These are phyloP conservation scores for Platichthys stellatus DNA, from an alignment of 2,113 vertebrate species.

Conservation along the genomic window DNA sequence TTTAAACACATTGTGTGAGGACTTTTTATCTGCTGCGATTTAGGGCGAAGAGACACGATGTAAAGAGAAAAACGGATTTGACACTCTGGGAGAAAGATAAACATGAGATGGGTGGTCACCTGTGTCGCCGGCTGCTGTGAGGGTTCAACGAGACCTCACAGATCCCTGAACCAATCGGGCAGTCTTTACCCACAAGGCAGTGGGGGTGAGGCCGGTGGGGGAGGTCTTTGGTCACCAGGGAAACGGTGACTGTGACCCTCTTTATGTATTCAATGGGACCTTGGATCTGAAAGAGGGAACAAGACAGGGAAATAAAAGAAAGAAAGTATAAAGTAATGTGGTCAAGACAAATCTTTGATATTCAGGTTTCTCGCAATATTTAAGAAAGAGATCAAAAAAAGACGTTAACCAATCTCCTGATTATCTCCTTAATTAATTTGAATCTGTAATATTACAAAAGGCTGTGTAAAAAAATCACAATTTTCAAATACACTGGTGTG, in stretches of 20 bases:
- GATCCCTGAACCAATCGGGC: slow-evolving; percentile 81
- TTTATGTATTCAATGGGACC: slow-evolving; percentile 80
- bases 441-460: too few relatives aligned
- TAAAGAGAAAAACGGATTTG: background rate
- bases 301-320: background rate
- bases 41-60: background rate
- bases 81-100: background rate
- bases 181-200: slow-evolving; percentile 95
- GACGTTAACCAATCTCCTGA: too few relatives aligned
- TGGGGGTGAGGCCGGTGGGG: slow-evolving; percentile 93
- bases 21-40: background rate
- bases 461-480: too few relatives aligned
- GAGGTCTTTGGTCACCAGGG: slow-evolving; percentile 92
- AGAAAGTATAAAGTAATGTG: background rate
- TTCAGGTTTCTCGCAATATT: too few relatives aligned
- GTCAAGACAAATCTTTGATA: too few relatives aligned
- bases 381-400: too few relatives aligned
- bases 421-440: background rate
- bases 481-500: too few relatives aligned
- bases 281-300: slow-evolving; percentile 73
- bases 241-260: slow-evolving; percentile 86
- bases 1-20: background rate
- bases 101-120: slow-evolving; percentile 71
- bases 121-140: slow-evolving; percentile 83
- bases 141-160: slow-evolving; percentile 87